A percentile compares a stretch with the other conserved stretches of the same genome.
phyloP scores from a whole-genome alignment of 1,140 invertebrate species.

The Nomia melanderi region DNA sequence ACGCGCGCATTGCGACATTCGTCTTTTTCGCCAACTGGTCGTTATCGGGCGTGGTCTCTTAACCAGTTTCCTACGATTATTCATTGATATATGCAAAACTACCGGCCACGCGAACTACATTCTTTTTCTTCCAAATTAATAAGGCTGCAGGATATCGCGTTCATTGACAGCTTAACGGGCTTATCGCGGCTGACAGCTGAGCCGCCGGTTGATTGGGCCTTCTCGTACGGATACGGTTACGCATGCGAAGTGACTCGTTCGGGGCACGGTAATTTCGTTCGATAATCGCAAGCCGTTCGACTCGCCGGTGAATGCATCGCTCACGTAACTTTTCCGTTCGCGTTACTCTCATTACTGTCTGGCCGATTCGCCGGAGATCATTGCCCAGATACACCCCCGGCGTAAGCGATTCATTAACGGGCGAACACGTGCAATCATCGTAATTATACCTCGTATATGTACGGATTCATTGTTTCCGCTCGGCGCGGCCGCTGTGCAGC shows the following conservation, averaged over 20 bases:
- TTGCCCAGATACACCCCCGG: neutral
- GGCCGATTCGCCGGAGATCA: constrained; percentile 11
- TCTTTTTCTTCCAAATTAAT: constrained; percentile 5
- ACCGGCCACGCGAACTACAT: neutral
- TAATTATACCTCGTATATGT: constrained; percentile 11
- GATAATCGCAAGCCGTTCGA: neutral
- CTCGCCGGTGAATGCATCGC: neutral
- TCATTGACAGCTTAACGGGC: constrained; percentile 16
- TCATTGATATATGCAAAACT: constrained; percentile 22
- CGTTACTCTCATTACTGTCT: neutral
- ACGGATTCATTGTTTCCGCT: constrained; percentile 6
- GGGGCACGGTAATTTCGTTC: neutral
- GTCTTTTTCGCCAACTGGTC: constrained; percentile 20
- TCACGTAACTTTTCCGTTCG: neutral
- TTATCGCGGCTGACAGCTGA: constrained; percentile 14
- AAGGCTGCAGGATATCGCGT: neutral
- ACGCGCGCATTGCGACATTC: constrained; percentile 2
- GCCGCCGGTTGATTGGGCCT: neutral
- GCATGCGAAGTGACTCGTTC: neutral
- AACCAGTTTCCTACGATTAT: constrained; percentile 31
- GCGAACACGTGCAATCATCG: constrained; percentile 6
- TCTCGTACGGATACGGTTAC: neutral
- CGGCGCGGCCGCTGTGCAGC: too few relatives aligned
- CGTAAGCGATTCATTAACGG: constrained; percentile 11
- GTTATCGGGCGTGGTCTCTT: neutral